Conservation (phyloP, 2,113 vertebrate species). For the Mormyrus lacerda region DNA sequence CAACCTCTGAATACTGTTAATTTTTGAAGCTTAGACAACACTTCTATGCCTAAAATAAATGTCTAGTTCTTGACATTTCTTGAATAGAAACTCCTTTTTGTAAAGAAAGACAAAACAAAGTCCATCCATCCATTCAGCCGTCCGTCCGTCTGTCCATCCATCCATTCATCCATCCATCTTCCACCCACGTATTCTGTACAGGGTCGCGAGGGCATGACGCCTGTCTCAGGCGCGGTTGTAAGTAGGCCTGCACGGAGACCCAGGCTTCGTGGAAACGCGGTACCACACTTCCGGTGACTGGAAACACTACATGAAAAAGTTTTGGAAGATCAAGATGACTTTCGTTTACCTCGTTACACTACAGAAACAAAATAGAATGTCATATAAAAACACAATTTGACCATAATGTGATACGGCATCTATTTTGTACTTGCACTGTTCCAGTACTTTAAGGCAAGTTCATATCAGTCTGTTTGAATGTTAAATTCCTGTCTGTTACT, state of each 20-base stretch:
- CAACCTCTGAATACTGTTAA: background rate
- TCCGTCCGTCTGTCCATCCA: background rate
- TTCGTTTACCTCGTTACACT: background rate
- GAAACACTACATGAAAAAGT: background rate
- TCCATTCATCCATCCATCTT: background rate
- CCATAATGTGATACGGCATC: background rate
- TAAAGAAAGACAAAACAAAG: background rate
- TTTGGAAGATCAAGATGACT: background rate
- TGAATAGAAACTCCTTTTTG: background rate
- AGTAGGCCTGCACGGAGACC: background rate
- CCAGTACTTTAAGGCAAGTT: background rate
- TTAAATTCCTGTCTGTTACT: background rate
- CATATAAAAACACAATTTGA: background rate
- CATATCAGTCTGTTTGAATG: background rate
- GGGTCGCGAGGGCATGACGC: background rate
- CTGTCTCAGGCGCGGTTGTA: background rate
- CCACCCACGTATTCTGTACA: background rate
- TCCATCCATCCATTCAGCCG: background rate
- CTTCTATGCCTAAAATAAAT: background rate
- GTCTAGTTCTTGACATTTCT: too few species aligned
- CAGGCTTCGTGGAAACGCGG: background rate
- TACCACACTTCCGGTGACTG: background rate
- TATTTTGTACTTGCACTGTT: background rate
- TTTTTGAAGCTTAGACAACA: background rate
- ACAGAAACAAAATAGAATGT: background rate